Evolutionary conservation across 2,888 invertebrate species (phyloP).

Genomic region (Phyllotreta cruciferae): DNA sequence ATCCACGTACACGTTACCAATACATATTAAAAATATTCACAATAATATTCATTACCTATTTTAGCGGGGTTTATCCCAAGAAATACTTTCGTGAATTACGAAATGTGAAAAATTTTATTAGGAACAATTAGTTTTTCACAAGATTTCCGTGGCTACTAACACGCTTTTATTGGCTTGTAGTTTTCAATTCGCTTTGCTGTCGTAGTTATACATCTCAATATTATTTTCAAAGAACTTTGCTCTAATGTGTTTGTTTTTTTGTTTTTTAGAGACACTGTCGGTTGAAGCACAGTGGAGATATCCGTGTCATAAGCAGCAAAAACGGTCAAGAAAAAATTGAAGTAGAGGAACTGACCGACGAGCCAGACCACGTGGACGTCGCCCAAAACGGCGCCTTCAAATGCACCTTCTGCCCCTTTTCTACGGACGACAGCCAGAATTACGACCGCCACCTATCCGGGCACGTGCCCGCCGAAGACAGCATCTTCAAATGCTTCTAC

Average conservation of each 20-base stretch:
- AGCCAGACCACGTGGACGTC: conserved; percentile 57
- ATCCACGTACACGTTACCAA: too few relatives aligned
- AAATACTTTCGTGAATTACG: too few relatives aligned
- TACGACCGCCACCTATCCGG: conserved; percentile 72
- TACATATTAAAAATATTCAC: too few relatives aligned
- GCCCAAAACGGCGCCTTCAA: conserved; percentile 57
- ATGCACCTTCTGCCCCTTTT: conserved; percentile 79
- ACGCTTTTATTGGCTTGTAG: too few relatives aligned
- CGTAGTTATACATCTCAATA: too few relatives aligned
- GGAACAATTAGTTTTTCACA: too few relatives aligned
- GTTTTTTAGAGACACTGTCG: conserved; percentile 76
- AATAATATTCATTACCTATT: too few relatives aligned
- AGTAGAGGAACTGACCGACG: conserved; percentile 56
- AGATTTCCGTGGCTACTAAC: too few relatives aligned
- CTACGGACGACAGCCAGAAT: conserved; percentile 65
- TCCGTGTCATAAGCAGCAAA: conserved; percentile 69
- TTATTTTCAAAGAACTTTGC: conserved; percentile 5
- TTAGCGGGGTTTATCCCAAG: too few relatives aligned
- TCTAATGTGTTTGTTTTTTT: conserved; percentile 16
- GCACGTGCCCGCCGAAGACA: conserved; percentile 72
- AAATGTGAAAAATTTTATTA: too few relatives aligned
- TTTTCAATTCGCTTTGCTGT: not conserved
- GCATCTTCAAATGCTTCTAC: conserved; percentile 79
- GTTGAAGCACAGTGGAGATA: conserved; percentile 78
- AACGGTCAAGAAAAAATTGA: conserved; percentile 62